phyloP scores from a whole-genome alignment of 2,797 vertebrate genomes.

The Neostethus bicornis region DNA sequence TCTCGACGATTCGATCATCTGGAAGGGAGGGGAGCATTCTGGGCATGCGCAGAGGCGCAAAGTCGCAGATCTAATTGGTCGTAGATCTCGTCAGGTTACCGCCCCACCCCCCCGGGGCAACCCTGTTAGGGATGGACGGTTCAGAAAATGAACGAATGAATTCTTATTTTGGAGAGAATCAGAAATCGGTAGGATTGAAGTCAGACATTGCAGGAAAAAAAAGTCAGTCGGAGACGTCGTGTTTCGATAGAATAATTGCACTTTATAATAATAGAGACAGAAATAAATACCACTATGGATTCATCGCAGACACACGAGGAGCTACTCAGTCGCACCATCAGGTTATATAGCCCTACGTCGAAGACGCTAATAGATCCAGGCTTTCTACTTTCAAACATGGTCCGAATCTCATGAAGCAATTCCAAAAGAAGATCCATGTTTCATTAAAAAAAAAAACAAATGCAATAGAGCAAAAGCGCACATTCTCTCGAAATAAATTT shows the following conservation, averaged over 20 bases:
- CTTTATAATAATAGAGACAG: constrained; percentile 80
- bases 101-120: too few species aligned
- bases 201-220: constrained; percentile 77
- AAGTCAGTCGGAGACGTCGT: constrained; percentile 72
- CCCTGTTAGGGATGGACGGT: too few species aligned
- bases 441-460: constrained; percentile 41
- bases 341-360: constrained; percentile 67
- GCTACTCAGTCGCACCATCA: constrained; percentile 57
- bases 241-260: constrained; percentile 82
- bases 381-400: constrained; percentile 41
- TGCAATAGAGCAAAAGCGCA: too few species aligned
- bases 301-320: constrained; percentile 64
- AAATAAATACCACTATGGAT: constrained; percentile 74
- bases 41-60: too few species aligned
- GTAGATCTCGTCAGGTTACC: too few species aligned
- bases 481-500: too few species aligned
- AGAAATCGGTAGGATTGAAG: constrained; percentile 55
- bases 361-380: constrained; percentile 54
- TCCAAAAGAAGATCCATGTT: constrained; percentile 17
- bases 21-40: too few species aligned
- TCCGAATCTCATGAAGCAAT: constrained; percentile 26
- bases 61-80: too few species aligned
- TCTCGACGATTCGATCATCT: too few species aligned
- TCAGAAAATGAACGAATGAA: too few species aligned
- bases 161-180: constrained; percentile 53